phyloP scores from a whole-genome alignment of 2,113 vertebrate genomes.

The Ardeotis arabs region DNA sequence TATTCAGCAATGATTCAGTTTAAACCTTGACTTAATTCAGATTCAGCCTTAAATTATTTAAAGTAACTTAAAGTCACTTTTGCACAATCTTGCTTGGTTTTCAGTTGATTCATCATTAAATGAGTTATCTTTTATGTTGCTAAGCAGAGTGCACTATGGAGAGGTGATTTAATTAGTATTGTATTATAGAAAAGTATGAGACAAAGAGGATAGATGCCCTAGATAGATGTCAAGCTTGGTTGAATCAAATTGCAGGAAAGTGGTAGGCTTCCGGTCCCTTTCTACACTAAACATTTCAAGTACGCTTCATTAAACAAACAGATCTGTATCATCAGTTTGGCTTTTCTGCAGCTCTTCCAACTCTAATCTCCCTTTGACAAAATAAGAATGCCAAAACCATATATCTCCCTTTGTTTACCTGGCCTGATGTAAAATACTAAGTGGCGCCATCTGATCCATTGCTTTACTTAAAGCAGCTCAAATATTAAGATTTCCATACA shows the following conservation, averaged over 20 bases:
- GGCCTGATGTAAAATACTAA: background rate
- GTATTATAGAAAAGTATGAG: background rate
- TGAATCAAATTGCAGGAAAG: background rate
- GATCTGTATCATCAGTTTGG: background rate
- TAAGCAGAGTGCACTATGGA: background rate
- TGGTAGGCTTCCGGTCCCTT: background rate
- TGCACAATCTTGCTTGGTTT: background rate
- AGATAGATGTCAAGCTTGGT: background rate
- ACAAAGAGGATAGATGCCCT: background rate
- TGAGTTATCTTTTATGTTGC: background rate
- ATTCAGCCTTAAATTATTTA: background rate
- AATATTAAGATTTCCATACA: slow-evolving; percentile 22
- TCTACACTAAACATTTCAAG: background rate
- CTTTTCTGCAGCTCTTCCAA: background rate
- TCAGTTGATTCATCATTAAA: background rate
- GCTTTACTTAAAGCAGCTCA: slow-evolving; percentile 31
- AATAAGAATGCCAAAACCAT: background rate
- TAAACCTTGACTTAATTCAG: background rate
- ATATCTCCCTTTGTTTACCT: slow-evolving; percentile 1
- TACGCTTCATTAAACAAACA: background rate
- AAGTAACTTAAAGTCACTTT: background rate
- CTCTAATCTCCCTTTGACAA: background rate
- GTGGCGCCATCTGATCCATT: slow-evolving; percentile 29
- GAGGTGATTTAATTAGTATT: background rate
- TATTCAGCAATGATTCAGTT: background rate